Evolutionary conservation across 2,113 vertebrate genomes (phyloP).

Genomic region (Hippocampus abdominalis): DNA sequence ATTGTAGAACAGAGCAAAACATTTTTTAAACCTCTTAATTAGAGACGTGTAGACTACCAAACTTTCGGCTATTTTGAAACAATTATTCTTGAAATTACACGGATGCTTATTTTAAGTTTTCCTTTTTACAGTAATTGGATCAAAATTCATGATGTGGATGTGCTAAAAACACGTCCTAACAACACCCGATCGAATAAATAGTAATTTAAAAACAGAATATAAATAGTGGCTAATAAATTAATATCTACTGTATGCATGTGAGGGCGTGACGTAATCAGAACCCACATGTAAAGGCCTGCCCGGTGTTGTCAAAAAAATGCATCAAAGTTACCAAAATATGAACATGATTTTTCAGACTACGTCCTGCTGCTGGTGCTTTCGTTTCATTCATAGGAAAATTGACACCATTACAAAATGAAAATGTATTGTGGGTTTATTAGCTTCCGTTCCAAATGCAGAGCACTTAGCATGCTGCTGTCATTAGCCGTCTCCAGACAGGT

Average conservation of each 20-base stretch:
- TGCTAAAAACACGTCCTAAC: neutral
- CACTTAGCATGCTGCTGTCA: neutral
- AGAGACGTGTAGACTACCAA: too few species aligned
- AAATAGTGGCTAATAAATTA: too few species aligned
- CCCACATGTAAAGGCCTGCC: neutral
- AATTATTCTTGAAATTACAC: too few species aligned
- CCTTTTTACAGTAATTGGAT: neutral
- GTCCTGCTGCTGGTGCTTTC: neutral
- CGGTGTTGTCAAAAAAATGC: neutral
- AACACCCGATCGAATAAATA: too few species aligned
- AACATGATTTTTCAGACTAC: neutral
- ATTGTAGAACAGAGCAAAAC: too few species aligned
- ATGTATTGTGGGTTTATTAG: neutral
- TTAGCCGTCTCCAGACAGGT: neutral
- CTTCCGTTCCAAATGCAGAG: neutral
- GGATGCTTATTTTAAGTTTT: neutral
- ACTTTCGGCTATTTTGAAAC: too few species aligned
- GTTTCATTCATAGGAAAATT: neutral
- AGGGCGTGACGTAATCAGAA: slow-evolving; percentile 3
- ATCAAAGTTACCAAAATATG: neutral
- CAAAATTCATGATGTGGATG: slow-evolving; percentile 15
- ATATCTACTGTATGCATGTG: neutral
- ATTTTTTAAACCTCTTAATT: too few species aligned
- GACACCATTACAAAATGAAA: neutral
- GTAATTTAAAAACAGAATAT: neutral